Conservation (phyloP, 2,797 vertebrate species). For the Propithecus deckenii region DNA sequence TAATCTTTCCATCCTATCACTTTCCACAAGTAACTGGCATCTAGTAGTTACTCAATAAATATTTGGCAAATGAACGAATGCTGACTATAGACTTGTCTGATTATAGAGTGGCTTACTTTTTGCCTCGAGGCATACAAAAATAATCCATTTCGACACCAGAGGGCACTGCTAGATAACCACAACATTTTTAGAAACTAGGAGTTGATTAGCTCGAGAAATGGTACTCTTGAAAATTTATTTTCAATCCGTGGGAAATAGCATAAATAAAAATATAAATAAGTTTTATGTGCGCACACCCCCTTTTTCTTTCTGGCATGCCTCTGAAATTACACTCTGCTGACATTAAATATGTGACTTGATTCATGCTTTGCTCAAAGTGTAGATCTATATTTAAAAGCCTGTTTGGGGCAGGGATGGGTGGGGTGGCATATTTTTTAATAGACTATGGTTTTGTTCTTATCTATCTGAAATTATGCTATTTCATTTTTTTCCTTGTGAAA, state of each 20-base stretch:
- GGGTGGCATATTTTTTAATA: background rate
- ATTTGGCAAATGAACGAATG: background rate
- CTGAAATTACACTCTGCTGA: conserved; percentile 17
- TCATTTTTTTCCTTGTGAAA: conserved; percentile 35
- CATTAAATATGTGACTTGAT: conserved; percentile 42
- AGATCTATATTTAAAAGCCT: conserved; percentile 51
- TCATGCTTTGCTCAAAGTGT: conserved; percentile 50
- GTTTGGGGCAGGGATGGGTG: background rate
- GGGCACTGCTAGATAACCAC: conserved; percentile 78
- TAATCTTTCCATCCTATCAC: background rate
- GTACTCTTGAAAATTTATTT: conserved; percentile 17
- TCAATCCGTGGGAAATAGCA: background rate
- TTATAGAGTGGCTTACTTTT: background rate
- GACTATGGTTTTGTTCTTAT: conserved; percentile 4
- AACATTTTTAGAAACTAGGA: background rate
- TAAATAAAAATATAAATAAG: conserved; percentile 54
- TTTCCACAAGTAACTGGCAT: background rate
- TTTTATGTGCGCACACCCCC: background rate
- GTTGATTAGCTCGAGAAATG: background rate
- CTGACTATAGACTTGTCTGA: background rate
- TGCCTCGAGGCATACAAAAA: background rate
- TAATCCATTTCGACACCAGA: conserved; percentile 69
- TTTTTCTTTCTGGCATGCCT: background rate
- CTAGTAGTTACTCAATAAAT: background rate
- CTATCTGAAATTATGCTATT: conserved; percentile 10